phyloP scores from a whole-genome alignment of 2,113 vertebrate species.

The Sminthopsis crassicaudata region DNA sequence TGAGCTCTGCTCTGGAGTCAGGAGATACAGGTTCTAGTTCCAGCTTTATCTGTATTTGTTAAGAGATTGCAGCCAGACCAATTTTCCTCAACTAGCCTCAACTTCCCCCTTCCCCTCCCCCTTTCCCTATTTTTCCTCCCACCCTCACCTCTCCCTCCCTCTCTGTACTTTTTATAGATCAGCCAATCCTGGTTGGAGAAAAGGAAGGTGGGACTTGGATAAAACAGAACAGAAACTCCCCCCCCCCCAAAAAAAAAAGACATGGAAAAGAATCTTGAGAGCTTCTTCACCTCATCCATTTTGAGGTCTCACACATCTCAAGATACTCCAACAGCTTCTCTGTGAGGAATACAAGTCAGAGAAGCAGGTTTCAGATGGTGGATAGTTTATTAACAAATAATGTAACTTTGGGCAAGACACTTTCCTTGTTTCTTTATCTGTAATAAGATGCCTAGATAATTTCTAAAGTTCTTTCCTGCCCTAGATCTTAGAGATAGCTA shows the following conservation, averaged over 20 bases:
- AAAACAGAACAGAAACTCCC: neutral
- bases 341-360: neutral
- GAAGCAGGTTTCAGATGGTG: neutral
- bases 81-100: neutral
- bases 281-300: neutral
- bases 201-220: neutral
- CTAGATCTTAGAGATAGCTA: neutral
- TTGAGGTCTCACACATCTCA: neutral
- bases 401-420: neutral
- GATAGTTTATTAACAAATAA: no score
- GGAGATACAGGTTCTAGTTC: neutral
- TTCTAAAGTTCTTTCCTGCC: no score
- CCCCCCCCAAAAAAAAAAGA: no score
- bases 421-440: neutral
- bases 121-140: no score
- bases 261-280: neutral
- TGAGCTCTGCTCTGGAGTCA: neutral
- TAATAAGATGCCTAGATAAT: neutral
- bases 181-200: neutral
- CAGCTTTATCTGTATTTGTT: neutral
- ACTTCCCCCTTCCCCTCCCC: no score
- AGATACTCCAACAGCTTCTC: neutral
- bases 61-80: neutral
- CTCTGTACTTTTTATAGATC: neutral
- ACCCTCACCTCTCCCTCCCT: no score